A percentile compares a stretch with the other conserved stretches of the same genome.
Conservation (phyloP, 2,888 invertebrate genomes). For the Pherbina coryleti region DNA sequence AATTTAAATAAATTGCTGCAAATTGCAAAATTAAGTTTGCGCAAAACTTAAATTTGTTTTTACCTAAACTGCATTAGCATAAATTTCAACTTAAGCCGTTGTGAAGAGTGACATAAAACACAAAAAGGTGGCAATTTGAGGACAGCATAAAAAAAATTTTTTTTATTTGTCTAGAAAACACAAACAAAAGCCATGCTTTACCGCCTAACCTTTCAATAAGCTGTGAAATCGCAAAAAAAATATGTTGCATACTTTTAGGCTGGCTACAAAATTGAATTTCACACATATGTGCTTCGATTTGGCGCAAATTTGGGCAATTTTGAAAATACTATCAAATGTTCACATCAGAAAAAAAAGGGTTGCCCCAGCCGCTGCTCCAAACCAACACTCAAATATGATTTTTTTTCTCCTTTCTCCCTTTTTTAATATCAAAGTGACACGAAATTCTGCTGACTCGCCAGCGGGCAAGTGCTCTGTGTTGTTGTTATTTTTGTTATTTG, state of each 20-base stretch:
- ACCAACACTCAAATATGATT: not conserved
- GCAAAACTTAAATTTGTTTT: conserved; percentile 11
- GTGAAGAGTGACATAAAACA: not conserved
- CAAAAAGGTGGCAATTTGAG: not conserved
- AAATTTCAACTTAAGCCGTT: not conserved
- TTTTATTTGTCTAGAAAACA: not conserved
- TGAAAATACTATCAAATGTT: conserved; percentile 27
- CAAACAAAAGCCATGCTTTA: not conserved
- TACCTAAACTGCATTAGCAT: conserved; percentile 41
- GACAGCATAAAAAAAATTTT: not conserved
- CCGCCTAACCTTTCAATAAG: not conserved
- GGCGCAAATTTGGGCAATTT: conserved; percentile 54
- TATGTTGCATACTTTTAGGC: not conserved
- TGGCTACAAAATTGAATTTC: conserved; percentile 63
- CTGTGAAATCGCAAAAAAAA: not conserved
- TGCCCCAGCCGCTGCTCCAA: conserved; percentile 5
- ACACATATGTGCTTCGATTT: conserved; percentile 65
- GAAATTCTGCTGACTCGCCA: conserved; percentile 51
- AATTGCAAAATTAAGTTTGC: conserved; percentile 38
- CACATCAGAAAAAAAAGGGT: conserved; percentile 41
- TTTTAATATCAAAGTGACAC: conserved; percentile 47
- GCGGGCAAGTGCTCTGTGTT: conserved; percentile 45
- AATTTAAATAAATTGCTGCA: conserved; percentile 58
- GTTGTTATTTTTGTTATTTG: conserved; percentile 40
- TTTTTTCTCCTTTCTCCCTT: conserved; percentile 17